Evolutionary conservation across 1,140 invertebrate genomes (phyloP), one percentile per base, ranked within the genome.

Genomic region (Acromyrmex heyeri): DNA sequence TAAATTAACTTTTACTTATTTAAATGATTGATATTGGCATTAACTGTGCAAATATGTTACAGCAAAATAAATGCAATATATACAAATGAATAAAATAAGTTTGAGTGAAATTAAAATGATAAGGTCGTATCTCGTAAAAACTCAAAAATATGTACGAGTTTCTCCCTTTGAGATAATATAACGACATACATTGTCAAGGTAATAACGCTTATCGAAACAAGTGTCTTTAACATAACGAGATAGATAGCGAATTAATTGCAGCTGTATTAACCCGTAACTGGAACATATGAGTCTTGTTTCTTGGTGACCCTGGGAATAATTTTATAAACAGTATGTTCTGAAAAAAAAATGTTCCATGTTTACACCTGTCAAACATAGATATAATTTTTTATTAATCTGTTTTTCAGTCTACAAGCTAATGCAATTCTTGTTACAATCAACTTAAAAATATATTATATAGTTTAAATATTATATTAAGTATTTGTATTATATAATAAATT

Each of bases 161-260:
- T 1, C 4, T 38, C 8, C 12, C 10, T 67, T 67, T 3, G 14
- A 67, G 18, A 55, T 30, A 53, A 48, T n/a, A 30, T 7, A 55
- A 55, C 62, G 48, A 0, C 78, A 38, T 5, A 57, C 64, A 24
- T 57, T 57, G 34, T 24, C 34, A 72, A 83, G 69, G 59, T 83
- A 82, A 30, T 50, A 24, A 83, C 2, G 69, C 12, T 83, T 83
- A 83, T 83, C 78, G 34, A 21, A 2, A 70, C 65, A 81, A 81
- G 53, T 81, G 78, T 55, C 48, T 59, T 53, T 48, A 61, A 59
- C 14, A 10, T 72, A 73, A 61, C 38, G n/a, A 61, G 38, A 21
- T 34, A 59, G 34, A 83, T 83, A 83, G 55, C 24, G 14, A 27
- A 70, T 81, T 81, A 83, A 83, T 73, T 83, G 14, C 69, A 83